These are phyloP conservation scores for Euphydryas editha DNA, from an alignment of 2,888 invertebrate genomes.

Conservation along the genomic window DNA sequence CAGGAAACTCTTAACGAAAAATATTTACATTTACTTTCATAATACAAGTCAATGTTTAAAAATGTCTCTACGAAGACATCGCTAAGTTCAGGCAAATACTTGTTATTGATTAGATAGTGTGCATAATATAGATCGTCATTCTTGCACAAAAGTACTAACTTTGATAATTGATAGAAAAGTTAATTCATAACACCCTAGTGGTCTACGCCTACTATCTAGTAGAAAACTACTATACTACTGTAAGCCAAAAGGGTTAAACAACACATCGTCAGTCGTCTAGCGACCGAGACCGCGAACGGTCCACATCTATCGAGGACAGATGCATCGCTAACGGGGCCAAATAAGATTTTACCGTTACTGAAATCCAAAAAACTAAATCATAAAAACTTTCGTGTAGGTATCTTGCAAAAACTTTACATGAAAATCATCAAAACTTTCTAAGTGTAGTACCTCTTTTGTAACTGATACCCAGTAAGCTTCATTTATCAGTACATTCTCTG, in stretches of 20 bases:
- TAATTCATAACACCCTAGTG: constrained; percentile 81
- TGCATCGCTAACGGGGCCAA: constrained; percentile 85
- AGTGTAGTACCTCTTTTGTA: constrained; percentile 94
- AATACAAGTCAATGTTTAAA: constrained; percentile 75
- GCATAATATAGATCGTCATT: constrained; percentile 77
- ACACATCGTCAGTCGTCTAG: constrained; percentile 67
- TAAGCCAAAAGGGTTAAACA: constrained; percentile 82
- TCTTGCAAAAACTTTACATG: constrained; percentile 83
- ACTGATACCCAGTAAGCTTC: constrained; percentile 96
- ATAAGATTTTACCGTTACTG: constrained; percentile 83
- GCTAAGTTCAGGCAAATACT: constrained; percentile 78
- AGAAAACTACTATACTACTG: constrained; percentile 81
- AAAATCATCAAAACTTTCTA: constrained; percentile 83
- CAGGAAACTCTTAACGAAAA: constrained; percentile 67
- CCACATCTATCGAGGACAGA: constrained; percentile 82
- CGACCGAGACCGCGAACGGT: constrained; percentile 60
- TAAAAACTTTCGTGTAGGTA: constrained; percentile 81
- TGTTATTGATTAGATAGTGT: constrained; percentile 75
- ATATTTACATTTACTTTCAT: constrained; percentile 80
- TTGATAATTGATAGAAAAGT: constrained; percentile 81
- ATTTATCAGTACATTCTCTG: constrained; percentile 97
- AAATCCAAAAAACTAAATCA: constrained; percentile 83
- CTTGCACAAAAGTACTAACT: constrained; percentile 81
- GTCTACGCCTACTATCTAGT: constrained; percentile 82
- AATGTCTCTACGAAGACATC: constrained; percentile 81